Evolutionary conservation across 2,797 vertebrate species (phyloP), one percentile per base, ranked within the genome.

Genomic region (Schizothorax lantsangensis): DNA sequence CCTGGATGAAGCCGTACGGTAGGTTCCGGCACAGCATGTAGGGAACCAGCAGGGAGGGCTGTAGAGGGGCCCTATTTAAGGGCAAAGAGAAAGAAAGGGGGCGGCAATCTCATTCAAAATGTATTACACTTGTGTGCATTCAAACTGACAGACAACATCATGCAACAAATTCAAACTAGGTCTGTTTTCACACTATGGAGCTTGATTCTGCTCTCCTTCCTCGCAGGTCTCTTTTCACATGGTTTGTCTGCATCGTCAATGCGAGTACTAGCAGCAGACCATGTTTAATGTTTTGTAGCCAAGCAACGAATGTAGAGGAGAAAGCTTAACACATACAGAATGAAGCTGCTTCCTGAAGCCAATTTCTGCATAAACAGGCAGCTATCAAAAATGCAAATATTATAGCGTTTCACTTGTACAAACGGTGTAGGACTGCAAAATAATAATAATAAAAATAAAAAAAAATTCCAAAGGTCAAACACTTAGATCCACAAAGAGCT

Each of bases 11-110:
- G 88, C 98, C 98, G 17, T 97, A 98, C 0, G 98, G 98, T 90
- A 99, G 98, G 93, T 99, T 99, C 93, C 98, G 96, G 93, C 98
- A 99, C 92, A 99, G 96, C 97, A 99, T 97, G 82, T 99, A 99
- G 64, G 98, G 98, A 91, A 99, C 98, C 92, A 99, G 94, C 93
- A 99, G 92, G 90, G 98, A 99, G 69, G 96, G 96, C 92, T 99
- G 98, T 86, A 98, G 96, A 91, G 96, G 89, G 54, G 96, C 97
- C 94, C 98, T 99, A 19, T 64, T 49, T 64, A 81, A 54, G 84
- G 5, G 68, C 33, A 82, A 71, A 86, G 82, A 90, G 57, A 90
- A 2, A 88, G 14, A 30, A n/a, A 74, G 40, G 36, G 52, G 36
- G 36, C 68, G n/a, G 43, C 74, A 47, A 78, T 54, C 52, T 81